Conservation (phyloP, 2,797 vertebrate species). For the Pipistrellus pipistrellus region DNA sequence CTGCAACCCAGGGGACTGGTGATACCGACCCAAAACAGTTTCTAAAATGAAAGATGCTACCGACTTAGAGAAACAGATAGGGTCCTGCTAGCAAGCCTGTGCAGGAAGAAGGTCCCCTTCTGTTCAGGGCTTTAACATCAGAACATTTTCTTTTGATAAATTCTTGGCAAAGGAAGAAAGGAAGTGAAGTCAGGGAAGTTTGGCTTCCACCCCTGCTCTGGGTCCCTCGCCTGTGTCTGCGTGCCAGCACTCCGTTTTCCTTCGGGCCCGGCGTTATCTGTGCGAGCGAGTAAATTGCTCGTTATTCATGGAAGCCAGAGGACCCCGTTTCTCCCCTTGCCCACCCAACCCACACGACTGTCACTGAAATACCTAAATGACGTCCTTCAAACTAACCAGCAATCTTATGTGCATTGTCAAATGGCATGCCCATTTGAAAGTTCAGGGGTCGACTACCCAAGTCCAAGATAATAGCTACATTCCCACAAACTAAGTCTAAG, state of each 20-base stretch:
- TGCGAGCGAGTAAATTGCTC: not conserved
- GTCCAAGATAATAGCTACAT: not conserved
- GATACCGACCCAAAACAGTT: not conserved
- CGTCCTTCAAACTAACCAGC: not conserved
- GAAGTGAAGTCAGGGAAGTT: not conserved
- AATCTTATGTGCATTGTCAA: not conserved
- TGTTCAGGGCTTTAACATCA: not conserved
- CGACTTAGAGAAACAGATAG: not conserved
- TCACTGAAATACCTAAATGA: not conserved
- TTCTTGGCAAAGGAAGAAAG: conserved; percentile 27
- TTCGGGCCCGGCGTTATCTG: accelerated
- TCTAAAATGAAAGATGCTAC: not conserved
- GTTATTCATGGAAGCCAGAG: not conserved
- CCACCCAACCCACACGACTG: not conserved
- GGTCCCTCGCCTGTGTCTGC: accelerated
- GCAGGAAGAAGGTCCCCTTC: not conserved
- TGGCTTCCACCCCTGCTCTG: not conserved
- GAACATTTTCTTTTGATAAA: not conserved
- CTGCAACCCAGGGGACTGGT: accelerated
- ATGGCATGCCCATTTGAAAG: not conserved
- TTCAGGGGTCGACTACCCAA: not conserved
- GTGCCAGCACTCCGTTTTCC: not conserved
- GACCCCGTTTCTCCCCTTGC: not conserved
- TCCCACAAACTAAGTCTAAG: not conserved
- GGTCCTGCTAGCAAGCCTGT: not conserved